Base-by-base conservation (phyloP, 2,113 vertebrate species). In the Ageneiosus marmoratus region DNA sequence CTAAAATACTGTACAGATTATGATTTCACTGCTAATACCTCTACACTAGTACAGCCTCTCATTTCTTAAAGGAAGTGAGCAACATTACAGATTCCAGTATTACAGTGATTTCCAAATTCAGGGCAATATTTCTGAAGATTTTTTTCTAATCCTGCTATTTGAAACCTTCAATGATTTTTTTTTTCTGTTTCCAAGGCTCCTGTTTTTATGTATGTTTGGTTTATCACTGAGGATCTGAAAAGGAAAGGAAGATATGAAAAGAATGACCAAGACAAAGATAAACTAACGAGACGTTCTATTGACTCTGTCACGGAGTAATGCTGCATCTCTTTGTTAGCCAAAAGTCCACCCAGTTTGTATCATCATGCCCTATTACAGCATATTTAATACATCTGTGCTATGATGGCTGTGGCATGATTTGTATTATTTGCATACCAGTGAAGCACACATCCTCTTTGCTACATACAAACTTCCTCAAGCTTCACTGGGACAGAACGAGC, bases 371-470 rank as follows among this genome's bases (percentile, higher is more conserved):
- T 10, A 53, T 13, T 65, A 51, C 20, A 5, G 34, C 27, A 37
- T 55, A 46, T 50, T 51, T 48, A 4, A 20, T 60, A 27, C 41
- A 62, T 74, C 73, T 32, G 69, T 48, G 29, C 11, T 60, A 58
- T 1, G 34, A 77, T 6, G 34, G 37, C 50, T 56, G 60, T 67
- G 20, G 37, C 41, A 46, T 56, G 9, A 18, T 67, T 65, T 24
- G n/a, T 34, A 11, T 20, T 73, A 73, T 73, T 74, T 62, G 18
- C 69, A 60, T 18, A 22, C 44, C 41, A 46, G 16, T 20, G 74
- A 75, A 75, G 29, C 44, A 82, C 32, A 46, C 44, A 37, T 37
- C 72, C 46, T n/a, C n/a, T n/a, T n/a, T n/a, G n/a, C n/a, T n/a
- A n/a, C n/a, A n/a, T n/a, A n/a, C n/a, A n/a, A 55, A 20, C 79